These are phyloP conservation scores for Huso huso DNA, from an alignment of 2,797 vertebrate genomes.

Conservation along the genomic window DNA sequence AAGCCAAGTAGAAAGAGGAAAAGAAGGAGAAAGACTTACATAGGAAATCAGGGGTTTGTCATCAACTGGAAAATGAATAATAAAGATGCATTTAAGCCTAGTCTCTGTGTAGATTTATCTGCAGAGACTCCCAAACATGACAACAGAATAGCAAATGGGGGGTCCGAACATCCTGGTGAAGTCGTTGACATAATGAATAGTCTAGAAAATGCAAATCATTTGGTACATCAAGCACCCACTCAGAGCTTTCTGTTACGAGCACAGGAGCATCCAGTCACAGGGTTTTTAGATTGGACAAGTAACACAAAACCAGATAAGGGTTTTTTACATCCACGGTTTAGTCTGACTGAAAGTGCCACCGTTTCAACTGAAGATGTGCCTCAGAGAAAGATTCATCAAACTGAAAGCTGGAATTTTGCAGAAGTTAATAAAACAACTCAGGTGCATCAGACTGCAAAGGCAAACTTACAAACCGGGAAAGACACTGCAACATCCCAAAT, in stretches of 20 bases:
- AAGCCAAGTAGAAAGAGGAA: slow-evolving; percentile 48
- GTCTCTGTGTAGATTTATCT: slow-evolving; percentile 2
- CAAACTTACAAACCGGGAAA: slow-evolving; percentile 14
- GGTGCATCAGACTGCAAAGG: not conserved
- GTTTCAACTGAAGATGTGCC: slow-evolving; percentile 3
- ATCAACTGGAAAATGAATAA: not conserved
- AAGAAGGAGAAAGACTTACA: slow-evolving; percentile 37
- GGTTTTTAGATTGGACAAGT: slow-evolving; percentile 14
- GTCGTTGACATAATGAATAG: slow-evolving; percentile 19
- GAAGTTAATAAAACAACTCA: slow-evolving; percentile 14
- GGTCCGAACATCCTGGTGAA: slow-evolving; percentile 20
- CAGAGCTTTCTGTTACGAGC: slow-evolving; percentile 11
- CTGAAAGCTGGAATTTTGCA: slow-evolving; percentile 5
- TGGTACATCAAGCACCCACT: slow-evolving; percentile 19
- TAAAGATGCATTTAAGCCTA: not conserved
- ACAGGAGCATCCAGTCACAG: slow-evolving; percentile 16
- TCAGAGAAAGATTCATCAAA: slow-evolving; percentile 13
- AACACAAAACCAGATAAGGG: slow-evolving; percentile 20
- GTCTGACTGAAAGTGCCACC: not conserved
- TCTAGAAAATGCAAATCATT: slow-evolving; percentile 22
- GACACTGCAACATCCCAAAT: slow-evolving; percentile 20
- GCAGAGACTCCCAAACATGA: not conserved
- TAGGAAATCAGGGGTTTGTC: not conserved
- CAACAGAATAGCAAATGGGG: slow-evolving; percentile 13
- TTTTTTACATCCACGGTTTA: not conserved